Base-by-base conservation (phyloP, 2,113 vertebrate species). In the Boulengeromyrus knoepffleri region DNA sequence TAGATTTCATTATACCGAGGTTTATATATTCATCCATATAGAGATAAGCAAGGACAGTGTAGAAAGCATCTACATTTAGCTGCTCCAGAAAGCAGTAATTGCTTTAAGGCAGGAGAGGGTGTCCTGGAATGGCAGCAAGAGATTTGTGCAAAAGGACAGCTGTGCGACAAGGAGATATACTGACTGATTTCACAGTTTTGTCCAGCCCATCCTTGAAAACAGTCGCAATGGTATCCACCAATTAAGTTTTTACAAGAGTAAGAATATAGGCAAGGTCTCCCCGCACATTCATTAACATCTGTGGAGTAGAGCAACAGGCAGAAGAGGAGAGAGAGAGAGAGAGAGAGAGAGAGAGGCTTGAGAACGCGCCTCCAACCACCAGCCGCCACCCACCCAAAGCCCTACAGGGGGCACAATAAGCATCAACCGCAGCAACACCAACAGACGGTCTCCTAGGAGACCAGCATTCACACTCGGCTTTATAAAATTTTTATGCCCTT, bases 191-290 rank as follows among this genome's bases (percentile, higher is more conserved):
- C 97, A 97, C 98, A 99, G 96, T 98, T 97, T 94, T 92, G 93
- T 95, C 98, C 98, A 95, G 95, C 97, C 98, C 98, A 99, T 98
- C 98, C 98, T 92, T 92, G 97, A 95, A 97, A 95, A 96, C 98
- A 99, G 97, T 96, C 94, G 96, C 98, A 99, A 96, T 96, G 97
- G 98, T 98, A 99, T 98, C 98, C 97, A 96, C 98, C 98, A 99
- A 99, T 98, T 96, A 99, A 96, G 97, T 99, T 99, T 99, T 99
- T 99, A 97, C 98, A 99, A 97, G 97, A 96, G 95, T 97, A 97
- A 97, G 98, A 97, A 94, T 98, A 97, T 96, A 96, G 95, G 96
- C 98, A 99, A 95, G 97, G 97, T 95, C 96, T 97, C 95, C 95
- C 97, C 91, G 94, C 94, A 94, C 98, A 99, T 95, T 99, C 98